phyloP scores from a whole-genome alignment of 2,797 vertebrate genomes.

The Hippocampus kuda region DNA sequence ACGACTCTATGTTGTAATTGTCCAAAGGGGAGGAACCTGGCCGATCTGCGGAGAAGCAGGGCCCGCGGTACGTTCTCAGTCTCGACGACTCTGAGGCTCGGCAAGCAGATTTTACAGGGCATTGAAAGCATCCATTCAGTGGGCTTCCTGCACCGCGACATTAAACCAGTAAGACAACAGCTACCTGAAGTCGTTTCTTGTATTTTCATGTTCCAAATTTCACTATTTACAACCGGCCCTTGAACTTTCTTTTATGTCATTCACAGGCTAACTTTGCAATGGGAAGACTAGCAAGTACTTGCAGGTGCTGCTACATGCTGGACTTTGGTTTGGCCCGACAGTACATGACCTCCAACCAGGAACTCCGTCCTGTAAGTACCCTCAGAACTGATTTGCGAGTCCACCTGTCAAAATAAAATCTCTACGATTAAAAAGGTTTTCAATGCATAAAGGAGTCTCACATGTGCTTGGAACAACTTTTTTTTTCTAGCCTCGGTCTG shows the following conservation, averaged over 20 bases:
- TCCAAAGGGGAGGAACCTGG: constrained; percentile 86
- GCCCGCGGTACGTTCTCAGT: constrained; percentile 82
- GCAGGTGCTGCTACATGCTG: constrained; percentile 96
- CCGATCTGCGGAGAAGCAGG: constrained; percentile 89
- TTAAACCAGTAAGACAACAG: constrained; percentile 83
- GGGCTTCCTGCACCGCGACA: constrained; percentile 94
- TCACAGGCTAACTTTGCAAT: constrained; percentile 90
- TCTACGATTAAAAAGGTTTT: background rate
- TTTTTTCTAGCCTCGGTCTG: constrained; percentile 80
- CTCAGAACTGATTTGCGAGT: background rate
- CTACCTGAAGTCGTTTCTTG: background rate
- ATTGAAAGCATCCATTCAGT: constrained; percentile 98
- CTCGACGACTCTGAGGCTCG: constrained; percentile 88
- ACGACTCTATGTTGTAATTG: background rate
- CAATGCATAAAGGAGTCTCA: background rate
- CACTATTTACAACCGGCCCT: too few species aligned
- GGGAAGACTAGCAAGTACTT: constrained; percentile 84
- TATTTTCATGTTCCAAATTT: background rate
- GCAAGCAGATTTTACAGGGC: constrained; percentile 90
- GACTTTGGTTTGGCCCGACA: constrained; percentile 95
- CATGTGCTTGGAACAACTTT: background rate
- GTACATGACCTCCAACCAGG: constrained; percentile 91
- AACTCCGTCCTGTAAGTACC: constrained; percentile 78
- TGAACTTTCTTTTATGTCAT: constrained; percentile 39
- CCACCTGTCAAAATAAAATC: background rate